Evolutionary conservation across 2,888 invertebrate genomes (phyloP).

Genomic region (Synergus gifuensis): DNA sequence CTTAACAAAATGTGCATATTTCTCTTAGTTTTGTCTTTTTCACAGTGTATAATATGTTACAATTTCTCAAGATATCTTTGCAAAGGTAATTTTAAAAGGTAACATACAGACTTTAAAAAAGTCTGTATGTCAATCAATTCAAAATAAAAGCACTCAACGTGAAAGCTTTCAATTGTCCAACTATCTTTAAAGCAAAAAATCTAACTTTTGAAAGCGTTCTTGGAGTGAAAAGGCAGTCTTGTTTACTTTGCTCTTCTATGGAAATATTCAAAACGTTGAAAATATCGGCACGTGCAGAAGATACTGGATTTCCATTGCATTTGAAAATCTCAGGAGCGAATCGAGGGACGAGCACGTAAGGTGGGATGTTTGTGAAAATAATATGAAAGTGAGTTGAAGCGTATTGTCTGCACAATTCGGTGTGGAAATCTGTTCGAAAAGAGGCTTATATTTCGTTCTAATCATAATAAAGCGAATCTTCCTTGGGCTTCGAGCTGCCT

Average conservation of each 20-base stretch:
- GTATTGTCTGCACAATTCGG: slow-evolving; percentile 18
- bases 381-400: slow-evolving; percentile 24
- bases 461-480: slow-evolving; percentile 29
- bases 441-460: slow-evolving; percentile 14
- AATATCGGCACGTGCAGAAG: background rate
- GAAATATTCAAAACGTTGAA: slow-evolving; percentile 11
- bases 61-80: too few species aligned
- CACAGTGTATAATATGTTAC: too few species aligned
- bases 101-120: too few species aligned
- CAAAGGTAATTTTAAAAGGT: too few species aligned
- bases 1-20: background rate
- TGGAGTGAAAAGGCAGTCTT: background rate
- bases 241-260: slow-evolving; percentile 4
- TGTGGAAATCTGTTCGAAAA: slow-evolving; percentile 18
- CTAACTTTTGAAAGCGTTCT: background rate
- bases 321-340: background rate
- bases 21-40: background rate
- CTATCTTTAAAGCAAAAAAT: background rate
- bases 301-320: background rate
- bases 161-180: background rate
- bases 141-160: background rate
- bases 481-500: slow-evolving; percentile 20
- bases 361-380: slow-evolving; percentile 21
- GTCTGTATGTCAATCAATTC: too few species aligned
- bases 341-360: background rate